These are phyloP conservation scores for Adelosebastes latens DNA, from an alignment of 2,797 vertebrate species.

Conservation along the genomic window DNA sequence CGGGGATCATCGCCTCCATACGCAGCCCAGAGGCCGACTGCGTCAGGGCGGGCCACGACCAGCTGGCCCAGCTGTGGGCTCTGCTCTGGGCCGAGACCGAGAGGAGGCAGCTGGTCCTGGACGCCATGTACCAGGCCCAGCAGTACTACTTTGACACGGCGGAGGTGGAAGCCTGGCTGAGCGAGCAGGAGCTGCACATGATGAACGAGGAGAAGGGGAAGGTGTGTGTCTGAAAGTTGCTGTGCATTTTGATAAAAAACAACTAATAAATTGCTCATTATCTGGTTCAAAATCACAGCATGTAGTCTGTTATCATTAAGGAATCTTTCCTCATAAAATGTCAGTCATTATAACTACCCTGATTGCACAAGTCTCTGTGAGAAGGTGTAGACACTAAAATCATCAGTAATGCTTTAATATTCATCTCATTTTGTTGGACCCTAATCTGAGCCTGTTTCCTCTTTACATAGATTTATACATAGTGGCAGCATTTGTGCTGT, in stretches of 20 bases:
- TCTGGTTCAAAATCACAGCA: background rate
- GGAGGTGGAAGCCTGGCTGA: constrained; percentile 95
- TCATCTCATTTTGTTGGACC: background rate
- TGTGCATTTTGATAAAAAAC: background rate
- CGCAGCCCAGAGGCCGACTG: constrained; percentile 88
- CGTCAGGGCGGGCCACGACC: constrained; percentile 83
- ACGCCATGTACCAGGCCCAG: constrained; percentile 92
- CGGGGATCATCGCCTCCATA: constrained; percentile 84
- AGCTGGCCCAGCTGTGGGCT: constrained; percentile 86
- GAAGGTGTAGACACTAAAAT: background rate
- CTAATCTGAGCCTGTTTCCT: background rate
- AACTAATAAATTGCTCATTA: background rate
- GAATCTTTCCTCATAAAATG: background rate
- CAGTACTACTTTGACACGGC: constrained; percentile 94
- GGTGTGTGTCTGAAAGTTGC: constrained; percentile 70
- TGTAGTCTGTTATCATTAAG: background rate
- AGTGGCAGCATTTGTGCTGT: background rate
- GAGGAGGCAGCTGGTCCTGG: constrained; percentile 87
- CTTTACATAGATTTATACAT: background rate
- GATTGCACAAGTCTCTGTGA: background rate
- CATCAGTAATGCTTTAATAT: background rate
- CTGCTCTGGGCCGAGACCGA: constrained; percentile 87
- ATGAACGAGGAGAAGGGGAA: constrained; percentile 97
- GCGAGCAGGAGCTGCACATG: constrained; percentile 96
- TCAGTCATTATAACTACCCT: background rate